phyloP scores from a whole-genome alignment of 2,797 vertebrate genomes.

The Rousettus madagascariensis region DNA sequence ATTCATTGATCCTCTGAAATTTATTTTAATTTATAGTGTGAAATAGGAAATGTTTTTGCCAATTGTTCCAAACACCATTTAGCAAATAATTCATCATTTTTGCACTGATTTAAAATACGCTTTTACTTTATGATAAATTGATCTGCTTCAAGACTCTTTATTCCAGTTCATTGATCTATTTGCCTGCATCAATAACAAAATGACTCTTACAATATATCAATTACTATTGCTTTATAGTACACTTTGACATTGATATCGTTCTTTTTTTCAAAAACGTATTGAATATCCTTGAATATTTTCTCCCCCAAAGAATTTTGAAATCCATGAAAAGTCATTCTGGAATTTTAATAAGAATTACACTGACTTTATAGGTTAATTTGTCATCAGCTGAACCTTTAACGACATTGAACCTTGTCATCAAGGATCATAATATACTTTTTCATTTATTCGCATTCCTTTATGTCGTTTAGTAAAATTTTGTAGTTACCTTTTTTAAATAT shows the following conservation, averaged over 20 bases:
- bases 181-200: not conserved
- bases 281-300: not conserved
- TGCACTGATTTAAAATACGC: not conserved
- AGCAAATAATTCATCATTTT: not conserved
- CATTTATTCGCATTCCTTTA: not conserved
- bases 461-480: not conserved
- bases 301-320: not conserved
- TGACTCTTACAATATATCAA: not conserved
- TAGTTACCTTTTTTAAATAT: not conserved
- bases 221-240: not conserved
- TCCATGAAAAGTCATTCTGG: not conserved
- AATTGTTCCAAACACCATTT: not conserved
- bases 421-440: not conserved
- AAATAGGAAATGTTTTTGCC: not conserved
- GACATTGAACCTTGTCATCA: not conserved
- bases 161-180: not conserved
- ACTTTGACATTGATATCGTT: not conserved
- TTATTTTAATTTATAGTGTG: not conserved
- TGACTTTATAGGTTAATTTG: not conserved
- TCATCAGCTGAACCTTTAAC: not conserved
- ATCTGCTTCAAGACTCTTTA: not conserved
- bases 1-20: not conserved
- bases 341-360: conserved; percentile 1
- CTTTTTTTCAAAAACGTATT: not conserved
- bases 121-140: not conserved